Evolutionary conservation across 2,888 invertebrate genomes (phyloP), one percentile per base, ranked within the genome.

Genomic region (Acronicta alni): DNA sequence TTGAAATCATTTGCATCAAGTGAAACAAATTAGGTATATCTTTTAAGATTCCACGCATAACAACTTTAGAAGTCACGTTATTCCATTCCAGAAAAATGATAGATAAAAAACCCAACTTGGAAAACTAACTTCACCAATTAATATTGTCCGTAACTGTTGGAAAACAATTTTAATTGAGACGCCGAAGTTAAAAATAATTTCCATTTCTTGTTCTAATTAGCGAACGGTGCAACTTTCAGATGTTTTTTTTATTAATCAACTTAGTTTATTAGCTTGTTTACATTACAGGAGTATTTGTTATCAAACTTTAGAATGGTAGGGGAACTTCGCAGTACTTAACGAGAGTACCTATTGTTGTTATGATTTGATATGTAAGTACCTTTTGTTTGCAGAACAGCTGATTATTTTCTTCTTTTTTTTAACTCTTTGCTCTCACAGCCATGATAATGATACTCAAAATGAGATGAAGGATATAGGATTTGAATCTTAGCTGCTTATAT

Each of bases 91-190:
- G 8, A 38, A 62, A 58, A 49, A 41, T 16, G 20, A 16, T 20
- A 0, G 43, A 54, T 57, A 48, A 43, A 67, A 55, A 35, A 53
- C 52, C 16, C 14, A 61, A 43, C 52, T 61, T 58, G 20, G 32
- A 52, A 47, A 59, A 64, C 63, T 51, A 72, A 76, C 67, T 71
- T 70, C 55, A 56, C 67, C 71, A 77, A 80, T 80, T 80, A 77
- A 76, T 72, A 79, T 66, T 76, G 79, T 57, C 57, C 59, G 51
- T 58, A 75, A 72, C 64, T 61, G 72, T 77, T 79, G 54, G 62
- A 58, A 80, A 78, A 79, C 67, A 76, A 71, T 80, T 78, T 79
- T 80, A 80, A 80, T 80, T 80, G 80, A 77, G 68, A 71, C 54
- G 47, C 35, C 47, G 32, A 77, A 80, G 72, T 78, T 71, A 54